A percentile compares a stretch with the other conserved stretches of the same genome.
phyloP scores from a whole-genome alignment of 2,797 vertebrate genomes.

The Sebastes steindachneri region DNA sequence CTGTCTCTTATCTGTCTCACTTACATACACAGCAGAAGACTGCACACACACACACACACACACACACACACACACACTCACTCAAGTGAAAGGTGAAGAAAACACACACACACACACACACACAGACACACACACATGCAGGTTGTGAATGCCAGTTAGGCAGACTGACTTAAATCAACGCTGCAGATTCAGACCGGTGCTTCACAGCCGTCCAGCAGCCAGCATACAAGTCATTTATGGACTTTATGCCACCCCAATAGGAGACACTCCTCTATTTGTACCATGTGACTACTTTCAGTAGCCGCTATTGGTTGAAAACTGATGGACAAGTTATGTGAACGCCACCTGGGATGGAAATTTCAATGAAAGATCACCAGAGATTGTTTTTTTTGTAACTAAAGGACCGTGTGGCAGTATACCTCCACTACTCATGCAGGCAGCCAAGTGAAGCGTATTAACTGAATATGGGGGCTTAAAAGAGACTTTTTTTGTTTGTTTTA shows the following conservation, averaged over 20 bases:
- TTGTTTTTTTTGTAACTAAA: slow-evolving; percentile 6
- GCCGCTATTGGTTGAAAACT: slow-evolving; percentile 8
- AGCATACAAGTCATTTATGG: neutral
- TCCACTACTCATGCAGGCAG: slow-evolving; percentile 9
- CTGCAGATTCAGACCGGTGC: slow-evolving; percentile 12
- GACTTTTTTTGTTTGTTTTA: slow-evolving; percentile 10
- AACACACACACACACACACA: neutral
- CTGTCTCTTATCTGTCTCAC: slow-evolving; percentile 13
- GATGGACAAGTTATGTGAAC: slow-evolving; percentile 4
- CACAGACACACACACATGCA: neutral
- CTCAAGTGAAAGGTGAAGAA: too few relatives aligned
- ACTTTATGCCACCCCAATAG: slow-evolving; percentile 5
- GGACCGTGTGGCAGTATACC: slow-evolving; percentile 5
- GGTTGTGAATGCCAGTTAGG: slow-evolving; percentile 14
- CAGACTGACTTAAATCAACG: slow-evolving; percentile 7
- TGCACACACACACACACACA: neutral
- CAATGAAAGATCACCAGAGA: neutral
- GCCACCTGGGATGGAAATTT: slow-evolving; percentile 4
- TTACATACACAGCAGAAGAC: slow-evolving; percentile 8
- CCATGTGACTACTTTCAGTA: slow-evolving; percentile 23
- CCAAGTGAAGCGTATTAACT: neutral
- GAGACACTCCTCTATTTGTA: slow-evolving; percentile 2
- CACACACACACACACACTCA: neutral
- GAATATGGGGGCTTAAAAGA: neutral
- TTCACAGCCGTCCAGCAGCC: neutral